phyloP scores from a whole-genome alignment of 2,797 vertebrate genomes.

The Etheostoma perlongum region DNA sequence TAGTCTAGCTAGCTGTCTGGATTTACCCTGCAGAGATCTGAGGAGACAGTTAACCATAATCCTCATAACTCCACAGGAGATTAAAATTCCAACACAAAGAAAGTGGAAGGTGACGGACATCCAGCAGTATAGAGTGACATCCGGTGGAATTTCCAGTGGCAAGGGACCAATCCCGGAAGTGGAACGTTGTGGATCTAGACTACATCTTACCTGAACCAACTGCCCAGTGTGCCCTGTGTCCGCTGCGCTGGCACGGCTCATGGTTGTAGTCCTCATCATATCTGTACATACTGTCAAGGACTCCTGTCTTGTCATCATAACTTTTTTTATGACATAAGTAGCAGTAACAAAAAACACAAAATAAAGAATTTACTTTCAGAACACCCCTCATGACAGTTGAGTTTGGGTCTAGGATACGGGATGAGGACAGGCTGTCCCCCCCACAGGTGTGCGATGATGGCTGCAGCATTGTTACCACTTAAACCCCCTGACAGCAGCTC shows the following conservation, averaged over 20 bases:
- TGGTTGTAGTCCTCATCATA: constrained; percentile 95
- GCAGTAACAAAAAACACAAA: not conserved
- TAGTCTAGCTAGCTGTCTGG: too few species aligned
- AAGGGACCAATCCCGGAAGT: too few species aligned
- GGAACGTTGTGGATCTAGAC: too few species aligned
- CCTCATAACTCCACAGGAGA: too few species aligned
- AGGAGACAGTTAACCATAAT: too few species aligned
- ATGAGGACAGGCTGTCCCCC: constrained; percentile 87
- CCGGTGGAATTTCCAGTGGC: too few species aligned
- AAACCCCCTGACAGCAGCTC: constrained; percentile 87
- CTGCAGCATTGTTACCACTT: constrained; percentile 78
- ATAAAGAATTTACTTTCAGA: not conserved
- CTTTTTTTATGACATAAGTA: not conserved
- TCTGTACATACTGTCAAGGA: constrained; percentile 80
- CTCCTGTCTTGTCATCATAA: not conserved
- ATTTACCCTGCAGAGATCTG: too few species aligned
- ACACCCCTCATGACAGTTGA: not conserved
- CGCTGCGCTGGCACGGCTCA: constrained; percentile 87
- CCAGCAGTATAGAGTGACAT: too few species aligned
- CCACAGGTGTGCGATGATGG: constrained; percentile 85
- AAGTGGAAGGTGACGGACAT: too few species aligned
- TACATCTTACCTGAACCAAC: constrained; percentile 86
- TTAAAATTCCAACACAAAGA: too few species aligned
- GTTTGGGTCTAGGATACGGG: constrained; percentile 87
- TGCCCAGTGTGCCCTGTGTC: constrained; percentile 93